Evolutionary conservation across 2,888 invertebrate species (phyloP).

Genomic region (Eupithecia inturbata): DNA sequence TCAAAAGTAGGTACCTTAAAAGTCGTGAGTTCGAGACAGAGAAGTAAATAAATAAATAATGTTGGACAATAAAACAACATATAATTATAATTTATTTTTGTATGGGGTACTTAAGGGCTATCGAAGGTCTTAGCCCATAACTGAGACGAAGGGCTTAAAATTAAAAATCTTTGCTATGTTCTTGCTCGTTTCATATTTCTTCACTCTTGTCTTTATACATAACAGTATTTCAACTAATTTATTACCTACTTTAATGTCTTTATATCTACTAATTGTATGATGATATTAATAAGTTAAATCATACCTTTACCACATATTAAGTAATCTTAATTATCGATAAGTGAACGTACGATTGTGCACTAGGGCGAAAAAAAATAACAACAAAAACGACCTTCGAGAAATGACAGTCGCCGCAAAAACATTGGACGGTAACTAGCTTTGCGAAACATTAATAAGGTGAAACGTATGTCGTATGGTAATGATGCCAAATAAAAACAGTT

Average conservation of each 20-base stretch:
- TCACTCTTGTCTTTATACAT: background rate
- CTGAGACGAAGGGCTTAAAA: background rate
- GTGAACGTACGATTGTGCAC: slow-evolving; percentile 14
- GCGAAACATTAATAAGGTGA: slow-evolving; percentile 15
- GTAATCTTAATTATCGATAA: slow-evolving; percentile 29
- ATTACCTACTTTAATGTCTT: background rate
- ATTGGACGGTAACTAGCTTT: slow-evolving; percentile 30
- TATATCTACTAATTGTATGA: background rate
- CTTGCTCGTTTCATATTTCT: background rate
- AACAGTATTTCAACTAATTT: background rate
- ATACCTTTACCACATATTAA: background rate
- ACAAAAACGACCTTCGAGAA: slow-evolving; percentile 65
- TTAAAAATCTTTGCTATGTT: background rate
- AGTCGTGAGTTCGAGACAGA: background rate
- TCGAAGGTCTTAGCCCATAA: background rate
- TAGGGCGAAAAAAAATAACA: slow-evolving; percentile 47
- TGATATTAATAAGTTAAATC: background rate
- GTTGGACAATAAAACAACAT: background rate
- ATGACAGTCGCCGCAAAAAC: slow-evolving; percentile 49
- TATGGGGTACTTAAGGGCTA: too few species aligned
- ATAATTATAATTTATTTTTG: too few species aligned
- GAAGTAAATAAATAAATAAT: background rate
- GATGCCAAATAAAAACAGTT: background rate
- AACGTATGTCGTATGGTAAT: background rate
- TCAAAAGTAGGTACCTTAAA: background rate